These are phyloP conservation scores for Blastobasis lacticolella DNA, from an alignment of 2,888 invertebrate genomes.

Conservation along the genomic window DNA sequence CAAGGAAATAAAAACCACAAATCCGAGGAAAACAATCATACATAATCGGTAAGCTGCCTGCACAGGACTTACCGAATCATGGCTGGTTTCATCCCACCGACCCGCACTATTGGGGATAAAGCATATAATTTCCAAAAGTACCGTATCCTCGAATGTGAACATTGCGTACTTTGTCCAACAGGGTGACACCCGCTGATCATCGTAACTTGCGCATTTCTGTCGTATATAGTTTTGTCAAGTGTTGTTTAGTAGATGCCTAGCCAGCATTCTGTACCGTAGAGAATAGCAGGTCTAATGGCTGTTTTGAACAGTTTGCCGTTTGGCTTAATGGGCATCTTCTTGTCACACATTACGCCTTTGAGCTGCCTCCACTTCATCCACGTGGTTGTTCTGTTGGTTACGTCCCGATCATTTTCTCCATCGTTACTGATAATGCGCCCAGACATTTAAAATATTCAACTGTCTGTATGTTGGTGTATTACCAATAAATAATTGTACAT, in stretches of 20 bases:
- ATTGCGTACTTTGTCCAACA: not conserved
- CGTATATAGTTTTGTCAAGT: not conserved
- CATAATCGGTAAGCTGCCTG: too few relatives aligned
- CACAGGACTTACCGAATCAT: too few relatives aligned
- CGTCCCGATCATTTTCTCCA: slow-evolving; percentile 4
- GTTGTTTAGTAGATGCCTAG: not conserved
- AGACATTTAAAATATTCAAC: slow-evolving; percentile 1
- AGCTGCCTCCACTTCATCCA: slow-evolving; percentile 7
- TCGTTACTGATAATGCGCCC: slow-evolving; percentile 3
- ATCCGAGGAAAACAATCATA: too few relatives aligned
- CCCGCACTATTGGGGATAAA: too few relatives aligned
- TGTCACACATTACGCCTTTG: slow-evolving; percentile 4
- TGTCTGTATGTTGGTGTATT: not conserved
- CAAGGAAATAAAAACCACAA: too few relatives aligned
- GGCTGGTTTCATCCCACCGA: too few relatives aligned
- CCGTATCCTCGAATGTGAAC: not conserved
- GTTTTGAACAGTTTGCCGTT: not conserved
- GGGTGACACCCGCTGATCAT: not conserved
- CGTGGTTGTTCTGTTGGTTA: slow-evolving; percentile 3
- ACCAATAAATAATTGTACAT: not conserved
- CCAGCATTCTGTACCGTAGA: not conserved
- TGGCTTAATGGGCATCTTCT: not conserved
- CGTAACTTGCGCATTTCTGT: slow-evolving; percentile 3
- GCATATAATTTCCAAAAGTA: not conserved
- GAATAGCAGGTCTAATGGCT: not conserved